Conservation (phyloP, 23 tunicate genomes). For the Ascidia mentula region DNA sequence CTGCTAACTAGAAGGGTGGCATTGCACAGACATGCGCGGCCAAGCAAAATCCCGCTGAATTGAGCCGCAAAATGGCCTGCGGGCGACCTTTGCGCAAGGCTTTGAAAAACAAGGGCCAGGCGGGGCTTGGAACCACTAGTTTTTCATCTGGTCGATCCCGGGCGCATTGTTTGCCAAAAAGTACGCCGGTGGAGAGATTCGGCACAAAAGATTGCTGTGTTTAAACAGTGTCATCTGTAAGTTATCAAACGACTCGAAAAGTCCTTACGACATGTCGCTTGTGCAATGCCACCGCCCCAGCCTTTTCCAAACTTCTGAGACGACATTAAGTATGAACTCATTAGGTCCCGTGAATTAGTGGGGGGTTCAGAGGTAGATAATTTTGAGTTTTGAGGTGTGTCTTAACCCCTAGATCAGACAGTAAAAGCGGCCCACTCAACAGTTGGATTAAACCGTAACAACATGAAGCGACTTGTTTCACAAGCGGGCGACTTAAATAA, state of each 20-base stretch:
- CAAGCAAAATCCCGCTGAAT: too few species aligned
- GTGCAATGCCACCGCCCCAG: too few species aligned
- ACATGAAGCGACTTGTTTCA: not conserved
- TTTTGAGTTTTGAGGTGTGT: too few species aligned
- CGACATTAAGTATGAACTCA: too few species aligned
- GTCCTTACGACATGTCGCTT: too few species aligned
- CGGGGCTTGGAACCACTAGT: not conserved
- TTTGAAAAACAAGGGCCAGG: not conserved
- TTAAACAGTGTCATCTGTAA: conserved; percentile 7
- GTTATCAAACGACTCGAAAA: not conserved
- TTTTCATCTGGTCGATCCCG: not conserved
- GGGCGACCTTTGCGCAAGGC: not conserved
- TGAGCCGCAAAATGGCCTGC: not conserved
- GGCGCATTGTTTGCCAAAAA: conserved; percentile 3
- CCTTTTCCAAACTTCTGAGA: too few species aligned
- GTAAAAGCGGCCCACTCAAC: too few species aligned
- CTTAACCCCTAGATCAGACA: too few species aligned
- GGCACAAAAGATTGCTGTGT: conserved; percentile 8
- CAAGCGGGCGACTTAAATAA: not conserved
- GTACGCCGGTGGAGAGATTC: not conserved
- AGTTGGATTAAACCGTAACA: not conserved
- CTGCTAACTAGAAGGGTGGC: too few species aligned
- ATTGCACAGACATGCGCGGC: too few species aligned
- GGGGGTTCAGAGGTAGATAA: too few species aligned
- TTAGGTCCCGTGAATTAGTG: too few species aligned